A percentile compares a stretch with the other conserved stretches of the same genome.
phyloP scores from a whole-genome alignment of 2,113 vertebrate genomes.

The Psammodynastes pulverulentus region DNA sequence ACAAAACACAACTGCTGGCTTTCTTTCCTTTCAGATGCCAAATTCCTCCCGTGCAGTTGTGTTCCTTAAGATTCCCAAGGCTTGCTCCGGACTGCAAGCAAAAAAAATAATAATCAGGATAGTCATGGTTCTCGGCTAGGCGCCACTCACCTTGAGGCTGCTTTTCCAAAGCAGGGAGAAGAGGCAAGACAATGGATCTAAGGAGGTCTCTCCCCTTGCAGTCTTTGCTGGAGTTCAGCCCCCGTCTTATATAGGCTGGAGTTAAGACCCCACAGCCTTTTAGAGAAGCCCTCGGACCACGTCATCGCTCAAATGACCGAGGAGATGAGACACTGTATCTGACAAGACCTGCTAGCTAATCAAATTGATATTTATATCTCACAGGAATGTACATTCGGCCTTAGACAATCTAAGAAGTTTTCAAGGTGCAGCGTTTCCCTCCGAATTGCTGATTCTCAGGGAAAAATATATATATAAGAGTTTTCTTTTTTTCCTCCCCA shows the following conservation, averaged over 20 bases:
- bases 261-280: conserved; percentile 55
- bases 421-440: conserved; percentile 14
- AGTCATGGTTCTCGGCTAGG: neutral
- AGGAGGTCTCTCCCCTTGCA: conserved; percentile 29
- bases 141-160: conserved; percentile 35
- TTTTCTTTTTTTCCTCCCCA: no score
- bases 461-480: no score
- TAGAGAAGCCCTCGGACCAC: conserved; percentile 42
- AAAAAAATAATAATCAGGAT: no score
- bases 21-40: neutral
- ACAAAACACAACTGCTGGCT: neutral
- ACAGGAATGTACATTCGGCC: conserved; percentile 44
- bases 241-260: conserved; percentile 49
- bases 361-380: conserved; percentile 61
- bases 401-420: conserved; percentile 48
- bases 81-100: neutral
- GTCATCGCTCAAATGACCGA: conserved; percentile 43
- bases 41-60: neutral
- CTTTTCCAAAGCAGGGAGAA: conserved; percentile 17
- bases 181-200: conserved; percentile 12
- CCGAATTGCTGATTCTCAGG: neutral
- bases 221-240: conserved; percentile 12
- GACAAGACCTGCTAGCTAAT: conserved; percentile 61
- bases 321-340: conserved; percentile 50
- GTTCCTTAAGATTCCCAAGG: neutral